Conservation (phyloP, 2,888 invertebrate genomes). For the Scaeva pyrastri region DNA sequence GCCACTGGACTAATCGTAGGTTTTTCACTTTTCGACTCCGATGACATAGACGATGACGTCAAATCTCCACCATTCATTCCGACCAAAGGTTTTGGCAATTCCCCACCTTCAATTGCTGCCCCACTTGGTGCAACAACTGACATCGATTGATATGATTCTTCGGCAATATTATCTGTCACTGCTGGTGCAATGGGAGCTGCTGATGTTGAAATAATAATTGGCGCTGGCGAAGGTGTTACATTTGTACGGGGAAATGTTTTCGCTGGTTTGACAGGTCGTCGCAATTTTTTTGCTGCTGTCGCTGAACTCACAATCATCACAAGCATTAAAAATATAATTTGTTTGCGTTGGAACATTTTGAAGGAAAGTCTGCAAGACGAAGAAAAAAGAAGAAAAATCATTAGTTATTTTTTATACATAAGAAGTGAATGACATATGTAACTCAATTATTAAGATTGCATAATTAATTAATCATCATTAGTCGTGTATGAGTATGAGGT, state of each 20-base stretch:
- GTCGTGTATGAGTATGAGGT: constrained; percentile 24
- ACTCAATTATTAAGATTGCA: constrained; percentile 61
- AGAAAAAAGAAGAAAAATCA: not conserved
- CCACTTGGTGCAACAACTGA: constrained; percentile 73
- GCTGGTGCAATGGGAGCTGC: constrained; percentile 50
- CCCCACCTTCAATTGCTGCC: constrained; percentile 78
- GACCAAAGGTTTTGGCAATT: constrained; percentile 81
- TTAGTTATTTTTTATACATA: not conserved
- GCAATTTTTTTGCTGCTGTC: constrained; percentile 82
- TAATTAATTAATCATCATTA: constrained; percentile 62
- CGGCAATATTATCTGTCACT: constrained; percentile 75
- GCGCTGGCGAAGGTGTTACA: constrained; percentile 81
- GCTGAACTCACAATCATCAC: constrained; percentile 81
- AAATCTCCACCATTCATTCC: constrained; percentile 75
- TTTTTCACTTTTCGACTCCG: constrained; percentile 80
- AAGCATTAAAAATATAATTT: constrained; percentile 80
- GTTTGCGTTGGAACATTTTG: constrained; percentile 82
- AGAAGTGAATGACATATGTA: constrained; percentile 60
- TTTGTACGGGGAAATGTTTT: constrained; percentile 83
- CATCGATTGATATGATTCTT: constrained; percentile 76
- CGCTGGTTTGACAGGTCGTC: constrained; percentile 82
- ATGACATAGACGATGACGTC: constrained; percentile 12
- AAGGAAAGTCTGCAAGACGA: constrained; percentile 36
- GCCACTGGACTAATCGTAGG: constrained; percentile 77
- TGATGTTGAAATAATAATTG: constrained; percentile 40